A percentile compares a stretch with the other conserved stretches of the same genome.
Evolutionary conservation across 2,113 vertebrate genomes (phyloP).

Genomic region (Pogona vitticeps): DNA sequence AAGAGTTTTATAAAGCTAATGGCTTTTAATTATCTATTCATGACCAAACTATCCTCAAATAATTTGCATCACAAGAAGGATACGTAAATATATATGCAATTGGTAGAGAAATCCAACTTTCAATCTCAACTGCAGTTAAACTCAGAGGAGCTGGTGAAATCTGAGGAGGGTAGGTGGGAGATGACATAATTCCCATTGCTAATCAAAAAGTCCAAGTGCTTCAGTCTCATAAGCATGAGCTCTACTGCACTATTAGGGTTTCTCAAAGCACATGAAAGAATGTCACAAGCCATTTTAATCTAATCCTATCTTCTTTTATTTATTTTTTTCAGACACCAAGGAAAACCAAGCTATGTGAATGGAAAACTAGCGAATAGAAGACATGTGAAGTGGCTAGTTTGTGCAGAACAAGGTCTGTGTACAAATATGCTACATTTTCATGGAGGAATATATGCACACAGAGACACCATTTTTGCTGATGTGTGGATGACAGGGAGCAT

Average conservation of each 20-base stretch:
- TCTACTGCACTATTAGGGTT: not conserved
- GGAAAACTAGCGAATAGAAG: slow-evolving; percentile 31
- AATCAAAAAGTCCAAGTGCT: not conserved
- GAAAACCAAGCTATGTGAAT: slow-evolving; percentile 37
- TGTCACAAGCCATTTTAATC: not conserved
- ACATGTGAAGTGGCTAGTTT: not conserved
- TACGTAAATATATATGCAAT: too few species aligned
- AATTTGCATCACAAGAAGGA: too few species aligned
- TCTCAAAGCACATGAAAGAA: not conserved
- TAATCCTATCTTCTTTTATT: not conserved
- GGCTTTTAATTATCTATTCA: not conserved
- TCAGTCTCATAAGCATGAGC: not conserved
- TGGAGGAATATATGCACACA: not conserved
- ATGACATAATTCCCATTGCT: not conserved
- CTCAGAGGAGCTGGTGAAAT: too few species aligned
- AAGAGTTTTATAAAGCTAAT: not conserved
- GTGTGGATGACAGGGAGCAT: slow-evolving; percentile 46
- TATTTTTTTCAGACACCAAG: not conserved
- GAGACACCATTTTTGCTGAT: slow-evolving; percentile 18
- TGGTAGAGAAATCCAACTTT: too few species aligned
- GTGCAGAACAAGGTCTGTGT: slow-evolving; percentile 29
- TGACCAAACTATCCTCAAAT: too few species aligned
- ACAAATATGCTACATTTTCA: slow-evolving; percentile 29
- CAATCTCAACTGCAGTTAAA: too few species aligned
- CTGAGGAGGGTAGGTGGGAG: too few species aligned